Base-by-base conservation (phyloP, 2,888 invertebrate genomes). In the Clistopyga incitator region DNA sequence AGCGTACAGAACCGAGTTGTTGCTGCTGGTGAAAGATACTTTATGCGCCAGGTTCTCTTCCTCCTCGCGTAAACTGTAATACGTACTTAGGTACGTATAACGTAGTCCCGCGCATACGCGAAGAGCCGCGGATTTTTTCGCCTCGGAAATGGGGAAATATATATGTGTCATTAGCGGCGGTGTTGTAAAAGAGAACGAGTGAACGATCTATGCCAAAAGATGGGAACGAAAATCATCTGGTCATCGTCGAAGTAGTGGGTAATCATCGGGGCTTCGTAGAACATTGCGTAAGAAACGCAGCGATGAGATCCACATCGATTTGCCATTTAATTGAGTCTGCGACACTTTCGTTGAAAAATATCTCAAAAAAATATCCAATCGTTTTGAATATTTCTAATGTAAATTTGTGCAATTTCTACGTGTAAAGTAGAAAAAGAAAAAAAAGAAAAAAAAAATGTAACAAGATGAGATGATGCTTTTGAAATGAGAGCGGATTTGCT, bases 121-220 rank as follows among this genome's bases (percentile, higher is more conserved):
- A 29, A 29, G 56, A 50, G 29, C 59, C 47, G 70, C 20, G 78
- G 72, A 71, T 76, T 72, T 65, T 76, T 72, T 76, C 23, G n/a
- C n/a, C 67, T 47, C 50, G 80, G 67, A 77, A 80, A 72, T 76
- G 80, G 47, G 79, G 77, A 77, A 68, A 83, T 76, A 80, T 80
- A 83, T 80, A 80, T 34, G 67, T 67, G 45, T 76, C 75, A 61
- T 83, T 80, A 82, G 65, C 23, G 18, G 54, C 38, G 13, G 34
- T 13, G 50, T n/a, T 38, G 54, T 29, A 38, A 45, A 67, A 25
- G 65, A 64, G 15, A 38, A 23, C 18, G 13, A 50, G 61, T 20
- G 25, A 23, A 50, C 13, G 20, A 34, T 15, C 34, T 20, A n/a
- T 64, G 50, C 64, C 23, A 52, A 29, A 29, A 34, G 59, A 23